Conservation (phyloP, 2,113 vertebrate species). For the Perognathus longimembris region DNA sequence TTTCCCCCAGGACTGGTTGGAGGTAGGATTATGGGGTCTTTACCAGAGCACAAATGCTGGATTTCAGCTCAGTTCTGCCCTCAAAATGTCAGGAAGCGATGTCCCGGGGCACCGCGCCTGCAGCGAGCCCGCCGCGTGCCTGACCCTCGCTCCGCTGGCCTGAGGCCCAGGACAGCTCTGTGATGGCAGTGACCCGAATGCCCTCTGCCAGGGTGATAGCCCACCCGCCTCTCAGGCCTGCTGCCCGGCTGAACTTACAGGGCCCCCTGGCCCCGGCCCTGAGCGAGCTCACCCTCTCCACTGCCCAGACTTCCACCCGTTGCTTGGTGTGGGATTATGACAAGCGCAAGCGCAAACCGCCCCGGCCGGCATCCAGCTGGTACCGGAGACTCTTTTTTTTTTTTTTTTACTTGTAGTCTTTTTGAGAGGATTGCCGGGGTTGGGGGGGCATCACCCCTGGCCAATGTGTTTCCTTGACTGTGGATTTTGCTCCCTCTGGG, state of each 20-base stretch:
- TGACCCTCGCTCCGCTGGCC: neutral
- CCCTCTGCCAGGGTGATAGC: too few species aligned
- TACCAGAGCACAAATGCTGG: too few species aligned
- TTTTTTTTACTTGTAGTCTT: neutral
- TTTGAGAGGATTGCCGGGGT: neutral
- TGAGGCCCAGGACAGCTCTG: too few species aligned
- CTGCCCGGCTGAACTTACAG: neutral
- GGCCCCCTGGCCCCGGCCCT: too few species aligned
- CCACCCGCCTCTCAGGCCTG: neutral
- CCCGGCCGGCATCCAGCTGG: rapidly evolving
- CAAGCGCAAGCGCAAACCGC: neutral
- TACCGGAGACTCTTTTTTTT: too few species aligned
- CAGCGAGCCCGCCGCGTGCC: too few species aligned
- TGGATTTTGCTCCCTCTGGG: neutral
- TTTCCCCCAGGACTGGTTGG: too few species aligned
- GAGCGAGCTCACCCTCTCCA: neutral
- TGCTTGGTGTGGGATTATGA: neutral
- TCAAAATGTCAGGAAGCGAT: neutral
- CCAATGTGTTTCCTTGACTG: neutral
- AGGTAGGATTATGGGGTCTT: neutral
- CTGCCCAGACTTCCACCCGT: neutral
- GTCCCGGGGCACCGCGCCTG: too few species aligned
- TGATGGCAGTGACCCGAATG: too few species aligned
- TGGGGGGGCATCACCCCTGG: neutral
- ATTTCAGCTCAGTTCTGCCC: neutral